phyloP scores from a whole-genome alignment of 2,888 invertebrate species.

The Sepioteuthis lessoniana region DNA sequence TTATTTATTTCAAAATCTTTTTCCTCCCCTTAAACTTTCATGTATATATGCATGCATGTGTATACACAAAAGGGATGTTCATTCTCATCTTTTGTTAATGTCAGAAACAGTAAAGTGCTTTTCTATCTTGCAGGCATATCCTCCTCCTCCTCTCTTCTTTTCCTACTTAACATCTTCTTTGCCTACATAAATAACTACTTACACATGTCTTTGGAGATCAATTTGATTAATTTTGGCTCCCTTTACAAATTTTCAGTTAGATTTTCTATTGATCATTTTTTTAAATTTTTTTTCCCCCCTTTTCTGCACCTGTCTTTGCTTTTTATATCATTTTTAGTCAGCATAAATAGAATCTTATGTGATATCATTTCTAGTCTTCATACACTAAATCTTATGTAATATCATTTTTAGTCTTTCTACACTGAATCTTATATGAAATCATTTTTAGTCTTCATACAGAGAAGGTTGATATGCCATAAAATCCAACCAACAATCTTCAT shows the following conservation, averaged over 20 bases:
- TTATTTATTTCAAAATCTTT: neutral
- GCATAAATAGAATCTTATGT: too few species aligned
- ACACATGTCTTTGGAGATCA: neutral
- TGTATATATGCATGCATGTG: neutral
- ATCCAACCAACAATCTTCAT: too few species aligned
- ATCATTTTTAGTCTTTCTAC: neutral
- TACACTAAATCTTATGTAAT: neutral
- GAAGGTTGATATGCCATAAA: too few species aligned
- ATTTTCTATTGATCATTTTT: too few species aligned
- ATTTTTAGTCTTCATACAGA: neutral
- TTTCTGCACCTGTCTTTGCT: neutral
- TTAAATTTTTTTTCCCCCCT: neutral
- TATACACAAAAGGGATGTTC: neutral
- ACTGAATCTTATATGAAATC: neutral
- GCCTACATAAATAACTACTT: neutral
- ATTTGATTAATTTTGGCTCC: neutral
- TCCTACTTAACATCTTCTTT: neutral
- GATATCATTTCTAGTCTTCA: too few species aligned
- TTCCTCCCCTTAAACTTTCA: neutral
- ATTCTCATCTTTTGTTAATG: slow-evolving; percentile 1
- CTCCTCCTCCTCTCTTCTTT: neutral
- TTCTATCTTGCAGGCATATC: neutral
- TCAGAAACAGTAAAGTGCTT: slow-evolving; percentile 8
- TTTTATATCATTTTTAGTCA: neutral
- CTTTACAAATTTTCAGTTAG: slow-evolving; percentile 10